A percentile compares a stretch with the other conserved stretches of the same genome.
Conservation (phyloP, 2,888 invertebrate genomes). For the Koerneria pararmatus region DNA sequence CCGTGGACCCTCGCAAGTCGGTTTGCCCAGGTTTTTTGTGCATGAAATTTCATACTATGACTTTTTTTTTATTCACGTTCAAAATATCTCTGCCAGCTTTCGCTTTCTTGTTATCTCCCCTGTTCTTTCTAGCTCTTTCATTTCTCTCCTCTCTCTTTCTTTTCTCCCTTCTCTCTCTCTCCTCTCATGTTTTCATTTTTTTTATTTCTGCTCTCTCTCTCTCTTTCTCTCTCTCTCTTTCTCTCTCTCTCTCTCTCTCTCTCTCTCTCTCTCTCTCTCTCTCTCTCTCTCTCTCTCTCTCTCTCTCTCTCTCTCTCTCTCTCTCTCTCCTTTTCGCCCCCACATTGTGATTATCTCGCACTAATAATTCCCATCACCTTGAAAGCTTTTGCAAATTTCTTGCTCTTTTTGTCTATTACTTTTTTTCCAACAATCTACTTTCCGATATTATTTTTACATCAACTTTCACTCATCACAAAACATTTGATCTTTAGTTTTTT, state of each 20-base stretch:
- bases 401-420: neutral
- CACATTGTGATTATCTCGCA: neutral
- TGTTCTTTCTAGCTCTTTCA: too few species aligned
- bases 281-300: neutral
- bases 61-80: too few species aligned
- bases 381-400: neutral
- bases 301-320: neutral
- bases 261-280: neutral
- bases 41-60: too few species aligned
- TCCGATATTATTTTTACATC: neutral
- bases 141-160: neutral
- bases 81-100: too few species aligned
- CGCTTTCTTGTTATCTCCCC: too few species aligned
- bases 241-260: neutral
- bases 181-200: too few species aligned
- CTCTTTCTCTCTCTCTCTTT: neutral
- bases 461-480: neutral
- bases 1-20: too few species aligned
- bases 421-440: neutral
- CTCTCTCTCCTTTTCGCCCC: neutral
- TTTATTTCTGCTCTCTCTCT: slow-evolving; percentile 3
- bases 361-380: neutral
- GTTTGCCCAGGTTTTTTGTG: too few species aligned
- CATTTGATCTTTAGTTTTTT: too few species aligned
- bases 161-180: neutral